Percentiles rank a stretch among this genome's conserved stretches.
Conservation (phyloP, 2,888 invertebrate species). For the Polymixis lichenea region DNA sequence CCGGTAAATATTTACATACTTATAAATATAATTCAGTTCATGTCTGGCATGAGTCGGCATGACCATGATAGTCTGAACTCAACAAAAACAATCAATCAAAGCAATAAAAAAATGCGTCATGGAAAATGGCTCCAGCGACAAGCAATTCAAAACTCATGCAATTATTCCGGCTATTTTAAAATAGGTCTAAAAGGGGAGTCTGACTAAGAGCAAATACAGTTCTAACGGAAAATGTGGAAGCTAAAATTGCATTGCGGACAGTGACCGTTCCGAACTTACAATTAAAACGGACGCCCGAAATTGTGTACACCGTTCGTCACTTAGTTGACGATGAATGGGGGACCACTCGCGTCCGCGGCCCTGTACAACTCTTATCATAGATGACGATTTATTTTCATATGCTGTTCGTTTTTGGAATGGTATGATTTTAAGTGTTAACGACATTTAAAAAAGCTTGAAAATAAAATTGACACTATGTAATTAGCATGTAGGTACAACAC, state of each 20-base stretch:
- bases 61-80: neutral
- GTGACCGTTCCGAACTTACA: slow-evolving; percentile 85
- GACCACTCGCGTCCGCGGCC: slow-evolving; percentile 20
- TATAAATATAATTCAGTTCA: neutral
- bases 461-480: neutral
- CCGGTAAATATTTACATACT: neutral
- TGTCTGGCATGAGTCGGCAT: neutral
- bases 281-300: slow-evolving; percentile 90
- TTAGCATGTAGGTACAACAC: too few species aligned
- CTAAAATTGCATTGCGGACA: slow-evolving; percentile 85
- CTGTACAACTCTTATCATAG: slow-evolving; percentile 28
- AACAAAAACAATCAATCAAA: neutral
- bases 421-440: neutral
- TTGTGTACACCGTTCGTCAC: slow-evolving; percentile 90
- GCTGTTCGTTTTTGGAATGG: slow-evolving; percentile 3
- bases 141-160: slow-evolving; percentile 32
- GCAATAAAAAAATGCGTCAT: neutral
- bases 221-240: slow-evolving; percentile 75
- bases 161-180: slow-evolving; percentile 43
- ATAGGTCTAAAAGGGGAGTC: slow-evolving; percentile 51
- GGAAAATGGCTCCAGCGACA: neutral
- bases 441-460: neutral
- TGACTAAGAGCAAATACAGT: slow-evolving; percentile 63
- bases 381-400: slow-evolving; percentile 55
- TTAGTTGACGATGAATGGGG: slow-evolving; percentile 77